Conservation (phyloP, 2,113 vertebrate species). For the Equus quagga region DNA sequence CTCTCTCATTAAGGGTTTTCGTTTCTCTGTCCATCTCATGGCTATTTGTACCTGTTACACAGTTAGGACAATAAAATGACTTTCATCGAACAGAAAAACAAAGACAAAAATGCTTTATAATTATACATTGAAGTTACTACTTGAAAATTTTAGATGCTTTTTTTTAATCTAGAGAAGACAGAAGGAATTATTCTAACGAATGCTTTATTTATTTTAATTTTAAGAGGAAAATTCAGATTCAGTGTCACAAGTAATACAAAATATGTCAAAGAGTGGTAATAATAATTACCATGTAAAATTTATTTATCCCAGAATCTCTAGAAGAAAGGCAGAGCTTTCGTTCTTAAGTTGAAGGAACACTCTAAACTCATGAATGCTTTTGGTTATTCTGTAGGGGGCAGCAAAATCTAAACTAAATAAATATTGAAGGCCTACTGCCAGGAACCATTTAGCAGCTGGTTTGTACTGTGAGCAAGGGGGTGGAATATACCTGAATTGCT, state of each 20-base stretch:
- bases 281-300: neutral
- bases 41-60: neutral
- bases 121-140: neutral
- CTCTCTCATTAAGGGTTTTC: conserved; percentile 17
- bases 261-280: neutral
- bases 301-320: neutral
- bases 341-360: neutral
- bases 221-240: neutral
- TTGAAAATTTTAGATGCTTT: neutral
- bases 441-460: conserved; percentile 63
- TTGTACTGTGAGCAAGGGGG: conserved; percentile 58
- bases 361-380: conserved; percentile 60
- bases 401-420: conserved; percentile 85
- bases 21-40: neutral
- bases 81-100: neutral
- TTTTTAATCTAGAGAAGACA: neutral
- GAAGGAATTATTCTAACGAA: neutral
- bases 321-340: neutral
- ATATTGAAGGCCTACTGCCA: conserved; percentile 8
- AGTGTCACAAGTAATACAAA: neutral
- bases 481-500: conserved; percentile 75
- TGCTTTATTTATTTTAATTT: conserved; percentile 23
- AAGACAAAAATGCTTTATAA: neutral
- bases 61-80: conserved; percentile 13
- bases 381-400: conserved; percentile 85